Evolutionary conservation across 2,113 vertebrate genomes (phyloP), one percentile per base, ranked within the genome.

Genomic region (Actenoides hombroni): DNA sequence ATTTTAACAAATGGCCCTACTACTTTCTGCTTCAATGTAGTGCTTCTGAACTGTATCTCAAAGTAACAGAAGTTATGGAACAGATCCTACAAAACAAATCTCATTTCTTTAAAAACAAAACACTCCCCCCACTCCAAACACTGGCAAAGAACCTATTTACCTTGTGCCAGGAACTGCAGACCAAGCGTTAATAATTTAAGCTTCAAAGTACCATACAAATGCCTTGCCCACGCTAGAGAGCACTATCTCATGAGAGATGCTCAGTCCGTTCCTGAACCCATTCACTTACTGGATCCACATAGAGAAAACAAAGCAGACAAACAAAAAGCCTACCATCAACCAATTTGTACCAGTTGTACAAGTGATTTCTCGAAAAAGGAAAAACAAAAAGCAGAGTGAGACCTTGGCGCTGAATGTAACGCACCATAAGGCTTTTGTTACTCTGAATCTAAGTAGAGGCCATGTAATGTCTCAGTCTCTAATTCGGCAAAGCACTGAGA

Each of bases 111-210:
- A 54, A 78, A 78, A 70, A 61, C 13, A 70, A 40, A 56, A 31
- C 26, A 53, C 21, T 21, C 28, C 16, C 16, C 39, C 16, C 16
- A 33, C 8, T 28, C 70, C 70, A 40, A 82, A 69, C 31, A 42
- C 20, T 4, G 75, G 48, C 33, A 86, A 80, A 90, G 25, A 70
- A 56, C 39, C 15, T 88, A 33, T 67, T 90, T 40, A 6, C 44
- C 64, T 85, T 94, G 42, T 28, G 33, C 51, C 28, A 83, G 35
- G 57, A 94, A 78, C 6, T 75, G 56, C 51, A 88, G 46, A 83
- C 13, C 35, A 59, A 68, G n/a, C 61, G 81, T 84, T 73, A 91
- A 91, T 71, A 87, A 92, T 64, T 89, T 91, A 85, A 91, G 33
- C 40, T 86, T 78, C 39, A 56, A 81, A 83, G 80, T 63, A 92